Evolutionary conservation across 1,140 invertebrate species (phyloP).

Genomic region (Helicoverpa armigera): DNA sequence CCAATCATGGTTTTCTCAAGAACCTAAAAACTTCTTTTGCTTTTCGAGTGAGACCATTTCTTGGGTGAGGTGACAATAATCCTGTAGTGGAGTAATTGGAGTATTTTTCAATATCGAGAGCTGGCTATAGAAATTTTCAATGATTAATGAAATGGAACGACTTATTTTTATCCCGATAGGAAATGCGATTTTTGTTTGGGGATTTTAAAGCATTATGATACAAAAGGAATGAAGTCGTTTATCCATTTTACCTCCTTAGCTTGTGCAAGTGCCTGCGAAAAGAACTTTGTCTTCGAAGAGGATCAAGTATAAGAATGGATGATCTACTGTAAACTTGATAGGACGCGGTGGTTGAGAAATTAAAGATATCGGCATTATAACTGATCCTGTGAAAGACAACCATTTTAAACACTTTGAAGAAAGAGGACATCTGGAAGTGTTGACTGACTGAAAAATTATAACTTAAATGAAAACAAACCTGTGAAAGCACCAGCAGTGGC

Average conservation of each 20-base stretch:
- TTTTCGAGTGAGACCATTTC: no score
- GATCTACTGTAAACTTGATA: conserved; percentile 49
- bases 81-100: no score
- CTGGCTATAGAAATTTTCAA: no score
- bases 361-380: conserved; percentile 1
- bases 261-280: conserved; percentile 48
- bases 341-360: conserved; percentile 11
- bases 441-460: no score
- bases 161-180: neutral
- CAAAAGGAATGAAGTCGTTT: neutral
- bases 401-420: neutral
- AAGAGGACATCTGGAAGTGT: neutral
- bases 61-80: no score
- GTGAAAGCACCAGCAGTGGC: conserved; percentile 68
- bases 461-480: conserved; percentile 50
- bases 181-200: neutral
- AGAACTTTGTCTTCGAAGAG: conserved; percentile 51
- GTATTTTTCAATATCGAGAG: no score
- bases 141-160: no score
- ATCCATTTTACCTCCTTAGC: conserved; percentile 24
- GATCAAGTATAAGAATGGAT: conserved; percentile 53
- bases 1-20: no score
- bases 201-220: neutral
- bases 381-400: neutral
- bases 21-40: no score